Conservation (phyloP, 2,888 invertebrate species). For the Merodon equestris region DNA sequence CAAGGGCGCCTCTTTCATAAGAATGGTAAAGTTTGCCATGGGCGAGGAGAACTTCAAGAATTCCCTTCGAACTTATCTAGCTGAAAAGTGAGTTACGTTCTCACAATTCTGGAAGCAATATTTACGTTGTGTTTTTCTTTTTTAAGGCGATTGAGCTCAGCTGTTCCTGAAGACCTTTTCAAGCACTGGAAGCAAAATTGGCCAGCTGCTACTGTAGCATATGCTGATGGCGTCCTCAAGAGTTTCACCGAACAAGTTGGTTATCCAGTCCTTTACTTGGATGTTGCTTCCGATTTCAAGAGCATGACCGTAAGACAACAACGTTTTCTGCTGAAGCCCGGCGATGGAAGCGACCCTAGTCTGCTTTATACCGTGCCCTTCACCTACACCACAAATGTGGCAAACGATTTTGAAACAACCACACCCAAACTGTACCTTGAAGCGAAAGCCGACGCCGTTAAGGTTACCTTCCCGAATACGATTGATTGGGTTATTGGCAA, state of each 20-base stretch:
- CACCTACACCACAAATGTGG: constrained; percentile 73
- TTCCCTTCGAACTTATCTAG: constrained; percentile 81
- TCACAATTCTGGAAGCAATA: not conserved
- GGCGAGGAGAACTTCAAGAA: constrained; percentile 80
- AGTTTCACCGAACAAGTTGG: constrained; percentile 85
- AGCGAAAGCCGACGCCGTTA: not conserved
- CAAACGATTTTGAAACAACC: constrained; percentile 71
- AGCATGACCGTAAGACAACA: constrained; percentile 72
- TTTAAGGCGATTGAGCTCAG: constrained; percentile 73
- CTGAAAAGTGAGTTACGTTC: constrained; percentile 71
- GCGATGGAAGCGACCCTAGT: constrained; percentile 67
- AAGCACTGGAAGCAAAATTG: constrained; percentile 77
- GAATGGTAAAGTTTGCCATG: constrained; percentile 85
- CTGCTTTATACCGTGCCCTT: constrained; percentile 75
- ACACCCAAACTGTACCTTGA: constrained; percentile 72
- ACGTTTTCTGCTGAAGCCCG: constrained; percentile 74
- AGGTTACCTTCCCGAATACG: constrained; percentile 1
- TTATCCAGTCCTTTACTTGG: constrained; percentile 83
- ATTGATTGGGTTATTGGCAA: constrained; percentile 75
- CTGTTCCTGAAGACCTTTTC: constrained; percentile 80
- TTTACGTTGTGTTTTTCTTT: too few relatives aligned
- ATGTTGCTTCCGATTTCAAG: constrained; percentile 57
- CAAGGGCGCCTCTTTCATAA: constrained; percentile 84
- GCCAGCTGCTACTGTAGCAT: constrained; percentile 72
- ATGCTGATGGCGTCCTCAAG: constrained; percentile 74